Percentiles rank a stretch among this genome's conserved stretches.
phyloP scores from a whole-genome alignment of 2,113 vertebrate genomes.

The Notiomystis cincta region DNA sequence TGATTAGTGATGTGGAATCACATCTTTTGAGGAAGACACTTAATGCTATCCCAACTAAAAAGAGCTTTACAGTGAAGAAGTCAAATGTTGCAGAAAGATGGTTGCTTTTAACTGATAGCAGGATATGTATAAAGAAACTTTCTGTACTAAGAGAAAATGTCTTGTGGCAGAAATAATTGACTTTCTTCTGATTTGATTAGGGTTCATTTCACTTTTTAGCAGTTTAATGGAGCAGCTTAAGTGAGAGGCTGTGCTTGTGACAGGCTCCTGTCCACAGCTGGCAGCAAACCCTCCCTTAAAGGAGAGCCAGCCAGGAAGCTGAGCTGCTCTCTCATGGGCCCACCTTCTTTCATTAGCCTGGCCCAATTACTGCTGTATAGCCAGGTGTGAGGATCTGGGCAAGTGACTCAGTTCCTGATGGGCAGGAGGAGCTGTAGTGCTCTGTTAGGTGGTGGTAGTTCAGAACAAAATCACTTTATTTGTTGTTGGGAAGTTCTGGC shows the following conservation, averaged over 20 bases:
- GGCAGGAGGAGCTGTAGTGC: neutral
- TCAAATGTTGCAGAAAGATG: neutral
- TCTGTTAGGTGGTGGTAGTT: neutral
- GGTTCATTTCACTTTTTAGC: neutral
- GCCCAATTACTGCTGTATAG: neutral
- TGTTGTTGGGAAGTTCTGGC: neutral
- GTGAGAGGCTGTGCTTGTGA: neutral
- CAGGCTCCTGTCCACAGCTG: neutral
- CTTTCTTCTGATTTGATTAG: neutral
- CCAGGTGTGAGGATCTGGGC: neutral
- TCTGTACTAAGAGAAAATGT: neutral
- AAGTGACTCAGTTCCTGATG: neutral
- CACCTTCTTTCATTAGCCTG: neutral
- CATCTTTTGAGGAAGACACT: neutral
- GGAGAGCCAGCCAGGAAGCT: neutral
- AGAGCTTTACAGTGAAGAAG: neutral
- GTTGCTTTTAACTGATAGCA: neutral
- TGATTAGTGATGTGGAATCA: neutral
- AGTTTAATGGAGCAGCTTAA: neutral
- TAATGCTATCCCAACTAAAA: neutral
- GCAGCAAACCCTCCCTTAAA: neutral
- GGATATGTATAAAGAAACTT: neutral
- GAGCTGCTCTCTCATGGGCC: neutral
- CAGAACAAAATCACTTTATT: neutral
- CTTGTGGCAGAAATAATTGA: neutral